phyloP scores from a whole-genome alignment of 2,888 invertebrate species.

The Parelbella ahira region DNA sequence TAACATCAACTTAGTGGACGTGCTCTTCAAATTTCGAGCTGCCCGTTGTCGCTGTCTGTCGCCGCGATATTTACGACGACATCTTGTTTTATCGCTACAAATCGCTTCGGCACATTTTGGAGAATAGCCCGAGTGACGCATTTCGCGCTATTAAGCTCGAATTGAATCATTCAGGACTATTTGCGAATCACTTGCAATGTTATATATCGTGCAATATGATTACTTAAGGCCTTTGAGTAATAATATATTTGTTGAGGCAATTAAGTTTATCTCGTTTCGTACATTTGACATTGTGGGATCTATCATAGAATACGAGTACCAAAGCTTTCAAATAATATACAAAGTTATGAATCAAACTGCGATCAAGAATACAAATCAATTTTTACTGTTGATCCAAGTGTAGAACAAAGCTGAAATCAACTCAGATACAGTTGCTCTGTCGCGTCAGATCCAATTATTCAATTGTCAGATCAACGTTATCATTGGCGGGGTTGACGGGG shows the following conservation, averaged over 20 bases:
- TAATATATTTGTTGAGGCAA: too few species aligned
- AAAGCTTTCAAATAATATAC: too few species aligned
- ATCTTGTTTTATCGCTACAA: slow-evolving; percentile 23
- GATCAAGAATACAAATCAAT: background rate
- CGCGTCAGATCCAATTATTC: slow-evolving; percentile 38
- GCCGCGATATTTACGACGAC: slow-evolving; percentile 18
- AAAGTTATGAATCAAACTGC: too few species aligned
- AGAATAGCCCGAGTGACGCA: slow-evolving; percentile 23
- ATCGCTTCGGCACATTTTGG: slow-evolving; percentile 24
- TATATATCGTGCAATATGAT: too few species aligned
- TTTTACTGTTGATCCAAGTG: slow-evolving; percentile 11
- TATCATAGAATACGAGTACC: too few species aligned
- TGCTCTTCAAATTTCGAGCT: slow-evolving; percentile 1
- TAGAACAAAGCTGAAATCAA: slow-evolving; percentile 11
- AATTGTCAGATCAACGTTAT: slow-evolving; percentile 35
- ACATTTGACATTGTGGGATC: too few species aligned
- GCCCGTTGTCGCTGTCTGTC: slow-evolving; percentile 17
- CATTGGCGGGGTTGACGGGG: slow-evolving; percentile 24
- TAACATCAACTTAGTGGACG: slow-evolving; percentile 6
- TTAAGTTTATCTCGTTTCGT: too few species aligned
- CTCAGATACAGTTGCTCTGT: slow-evolving; percentile 21
- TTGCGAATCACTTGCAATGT: slow-evolving; percentile 9
- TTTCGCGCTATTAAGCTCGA: slow-evolving; percentile 15
- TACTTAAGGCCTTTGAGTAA: too few species aligned
- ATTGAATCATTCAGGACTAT: slow-evolving; percentile 20